Evolutionary conservation across 2,113 vertebrate genomes (phyloP).

Genomic region (Perca flavescens): DNA sequence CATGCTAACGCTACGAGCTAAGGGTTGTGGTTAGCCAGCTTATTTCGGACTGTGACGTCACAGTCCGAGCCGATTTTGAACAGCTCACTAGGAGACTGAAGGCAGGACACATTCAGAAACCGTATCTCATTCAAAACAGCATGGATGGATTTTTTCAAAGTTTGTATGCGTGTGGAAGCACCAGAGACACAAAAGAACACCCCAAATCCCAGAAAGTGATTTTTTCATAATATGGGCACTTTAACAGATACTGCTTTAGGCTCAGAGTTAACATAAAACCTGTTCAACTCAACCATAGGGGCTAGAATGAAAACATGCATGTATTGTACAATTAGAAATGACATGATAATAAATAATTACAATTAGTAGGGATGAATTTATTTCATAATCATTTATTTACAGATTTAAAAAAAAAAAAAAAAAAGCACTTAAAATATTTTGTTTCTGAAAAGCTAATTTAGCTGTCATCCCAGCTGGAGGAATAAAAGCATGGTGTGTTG

Average conservation of each 20-base stretch:
- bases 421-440: conserved; percentile 16
- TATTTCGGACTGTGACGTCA: too few species aligned
- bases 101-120: too few species aligned
- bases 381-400: conserved; percentile 72
- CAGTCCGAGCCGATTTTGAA: too few species aligned
- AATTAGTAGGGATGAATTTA: background rate
- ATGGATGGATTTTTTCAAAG: too few species aligned
- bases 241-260: conserved; percentile 4
- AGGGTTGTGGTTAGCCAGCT: too few species aligned
- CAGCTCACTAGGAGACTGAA: too few species aligned
- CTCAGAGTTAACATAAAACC: background rate
- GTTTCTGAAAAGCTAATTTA: conserved; percentile 11
- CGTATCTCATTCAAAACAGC: too few species aligned
- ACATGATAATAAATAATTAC: background rate
- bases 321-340: background rate
- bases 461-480: conserved; percentile 55
- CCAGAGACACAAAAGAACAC: too few species aligned
- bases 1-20: too few species aligned
- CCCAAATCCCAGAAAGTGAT: too few species aligned
- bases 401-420: conserved; percentile 15
- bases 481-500: conserved; percentile 1
- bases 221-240: too few species aligned
- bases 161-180: too few species aligned
- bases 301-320: background rate
- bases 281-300: background rate